Conservation (phyloP, 2,797 vertebrate genomes). For the Melanotaenia maccullochi region DNA sequence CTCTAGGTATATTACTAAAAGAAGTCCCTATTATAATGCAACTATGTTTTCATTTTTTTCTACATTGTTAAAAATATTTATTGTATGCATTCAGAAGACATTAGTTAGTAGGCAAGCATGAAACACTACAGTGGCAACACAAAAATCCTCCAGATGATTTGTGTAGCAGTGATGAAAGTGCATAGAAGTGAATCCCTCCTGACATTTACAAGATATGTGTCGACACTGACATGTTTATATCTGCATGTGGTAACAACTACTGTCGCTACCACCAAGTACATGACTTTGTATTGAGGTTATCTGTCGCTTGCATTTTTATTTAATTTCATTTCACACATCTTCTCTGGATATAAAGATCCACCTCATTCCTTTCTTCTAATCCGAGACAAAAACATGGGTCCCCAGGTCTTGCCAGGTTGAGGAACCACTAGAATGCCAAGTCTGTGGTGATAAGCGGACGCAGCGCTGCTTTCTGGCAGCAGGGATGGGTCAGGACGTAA, state of each 20-base stretch:
- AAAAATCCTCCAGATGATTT: not conserved
- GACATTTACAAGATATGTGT: not conserved
- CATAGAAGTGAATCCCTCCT: not conserved
- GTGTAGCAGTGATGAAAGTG: slow-evolving; percentile 7
- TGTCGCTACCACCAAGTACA: not conserved
- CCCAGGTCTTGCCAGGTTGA: slow-evolving; percentile 88
- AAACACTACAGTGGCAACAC: not conserved
- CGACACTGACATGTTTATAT: not conserved
- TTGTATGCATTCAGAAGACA: not conserved
- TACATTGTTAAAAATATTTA: not conserved
- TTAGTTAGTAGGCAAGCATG: not conserved
- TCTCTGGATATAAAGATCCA: slow-evolving; percentile 1
- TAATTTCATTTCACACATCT: slow-evolving; percentile 16
- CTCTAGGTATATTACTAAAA: not conserved
- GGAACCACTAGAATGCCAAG: slow-evolving; percentile 91
- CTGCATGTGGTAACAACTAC: not conserved
- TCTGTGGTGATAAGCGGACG: slow-evolving; percentile 40
- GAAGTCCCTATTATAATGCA: not conserved
- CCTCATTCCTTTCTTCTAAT: slow-evolving; percentile 80
- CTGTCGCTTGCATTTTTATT: not conserved
- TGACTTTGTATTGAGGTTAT: not conserved
- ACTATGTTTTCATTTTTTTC: not conserved
- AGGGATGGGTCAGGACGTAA: slow-evolving; percentile 15
- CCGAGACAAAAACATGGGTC: slow-evolving; percentile 94
- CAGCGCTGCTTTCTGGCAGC: slow-evolving; percentile 18